phyloP scores from a whole-genome alignment of 2,888 invertebrate genomes.

The Chironomus tentans region DNA sequence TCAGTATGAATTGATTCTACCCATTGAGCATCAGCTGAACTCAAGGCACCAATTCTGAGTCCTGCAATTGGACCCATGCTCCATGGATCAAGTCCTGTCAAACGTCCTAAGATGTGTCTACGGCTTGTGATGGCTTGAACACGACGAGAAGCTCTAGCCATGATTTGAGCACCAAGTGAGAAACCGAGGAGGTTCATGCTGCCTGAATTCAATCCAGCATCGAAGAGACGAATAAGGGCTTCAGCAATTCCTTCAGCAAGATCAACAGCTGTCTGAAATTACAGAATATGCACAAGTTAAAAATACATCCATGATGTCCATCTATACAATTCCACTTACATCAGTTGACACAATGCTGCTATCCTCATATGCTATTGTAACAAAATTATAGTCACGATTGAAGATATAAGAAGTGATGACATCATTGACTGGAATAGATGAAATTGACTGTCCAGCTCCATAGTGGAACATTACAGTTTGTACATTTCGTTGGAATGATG shows the following conservation, averaged over 20 bases:
- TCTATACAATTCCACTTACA: neutral
- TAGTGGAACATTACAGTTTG: constrained; percentile 14
- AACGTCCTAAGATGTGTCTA: neutral
- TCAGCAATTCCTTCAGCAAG: neutral
- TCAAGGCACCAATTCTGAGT: neutral
- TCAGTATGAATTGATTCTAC: constrained; percentile 14
- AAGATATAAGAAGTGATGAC: neutral
- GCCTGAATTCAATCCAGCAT: neutral
- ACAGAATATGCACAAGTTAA: no score
- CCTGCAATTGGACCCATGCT: neutral
- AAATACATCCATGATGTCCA: neutral
- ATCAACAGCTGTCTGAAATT: neutral
- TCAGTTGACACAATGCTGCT: neutral
- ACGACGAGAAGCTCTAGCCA: neutral
- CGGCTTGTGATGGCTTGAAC: neutral
- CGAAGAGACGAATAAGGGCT: neutral
- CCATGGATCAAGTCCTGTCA: constrained; percentile 5
- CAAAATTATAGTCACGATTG: neutral
- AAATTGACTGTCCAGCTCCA: neutral
- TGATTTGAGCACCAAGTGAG: neutral
- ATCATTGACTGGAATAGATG: neutral
- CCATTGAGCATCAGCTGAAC: neutral
- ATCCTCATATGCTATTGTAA: neutral
- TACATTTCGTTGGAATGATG: neutral
- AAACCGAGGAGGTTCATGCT: neutral